Base-by-base conservation (phyloP, 2,113 vertebrate genomes). In the Cyphomyrus plagiostoma region DNA sequence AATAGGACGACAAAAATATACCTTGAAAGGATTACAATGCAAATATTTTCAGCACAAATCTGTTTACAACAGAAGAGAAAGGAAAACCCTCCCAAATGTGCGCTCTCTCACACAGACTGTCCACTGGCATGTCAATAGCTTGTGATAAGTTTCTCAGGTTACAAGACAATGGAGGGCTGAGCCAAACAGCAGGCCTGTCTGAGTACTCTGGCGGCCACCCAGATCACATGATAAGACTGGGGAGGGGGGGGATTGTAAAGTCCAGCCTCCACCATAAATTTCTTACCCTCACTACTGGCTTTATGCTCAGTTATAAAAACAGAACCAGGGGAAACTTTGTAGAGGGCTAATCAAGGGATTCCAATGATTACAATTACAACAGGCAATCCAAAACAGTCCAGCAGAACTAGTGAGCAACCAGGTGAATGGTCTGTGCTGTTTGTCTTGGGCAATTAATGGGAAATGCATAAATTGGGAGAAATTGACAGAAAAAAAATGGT, bases 251-350 rank as follows among this genome's bases (percentile, higher is more conserved):
- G 39, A 48, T 23, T 46, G 35, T 84, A 84, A 45, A 35, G 7
- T 15, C 53, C 21, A 45, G n/a, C 35, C 21, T 39, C 87, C 42
- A 30, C 23, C 58, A 42, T 35, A 48, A 89, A 77, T 17, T 39
- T 19, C 77, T 56, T 15, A 30, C 84, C 83, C 39, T 82, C 90
- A 88, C 77, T 62, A 9, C 88, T 70, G 66, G 21, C 62, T 85
- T 88, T 89, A 70, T 70, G 62, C 62, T 91, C 84, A 87, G 88
- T 90, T 88, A 46, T 62, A 77, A 89, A 91, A 91, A 88, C 87
- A 90, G 90, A 88, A 50, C 83, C 48, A 39, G 86, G 89, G 30
- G 58, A 26, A 89, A 85, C 56, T 88, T 90, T 90, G 70, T 90
- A 89, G 90, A 91, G 58, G 23, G 2, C 19, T n/a, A 45, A 45